Conservation (phyloP, 2,888 invertebrate species). For the Apotomis capreana region DNA sequence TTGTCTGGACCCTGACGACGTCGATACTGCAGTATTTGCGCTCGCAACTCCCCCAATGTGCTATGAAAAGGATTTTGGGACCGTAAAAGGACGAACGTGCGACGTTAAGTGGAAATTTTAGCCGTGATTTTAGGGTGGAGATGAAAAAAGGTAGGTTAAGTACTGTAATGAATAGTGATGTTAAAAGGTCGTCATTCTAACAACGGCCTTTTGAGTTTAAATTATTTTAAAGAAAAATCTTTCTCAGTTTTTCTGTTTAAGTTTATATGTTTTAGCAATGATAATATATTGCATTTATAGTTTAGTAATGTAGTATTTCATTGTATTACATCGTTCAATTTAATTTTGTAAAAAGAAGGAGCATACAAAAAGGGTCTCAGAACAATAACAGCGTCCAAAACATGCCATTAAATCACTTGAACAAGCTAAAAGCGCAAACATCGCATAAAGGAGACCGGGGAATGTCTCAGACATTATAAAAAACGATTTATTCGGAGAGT, state of each 20-base stretch:
- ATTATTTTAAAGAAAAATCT: neutral
- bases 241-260: neutral
- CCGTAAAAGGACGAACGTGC: conserved; percentile 56
- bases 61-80: conserved; percentile 55
- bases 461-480: conserved; percentile 76
- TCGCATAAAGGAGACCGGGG: conserved; percentile 80
- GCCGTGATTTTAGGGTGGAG: conserved; percentile 32
- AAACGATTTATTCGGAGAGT: conserved; percentile 77
- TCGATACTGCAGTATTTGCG: conserved; percentile 62
- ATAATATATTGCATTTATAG: no score
- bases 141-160: conserved; percentile 11
- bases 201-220: neutral
- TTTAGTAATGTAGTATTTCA: no score
- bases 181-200: neutral
- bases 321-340: no score
- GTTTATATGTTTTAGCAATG: no score
- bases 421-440: conserved; percentile 74
- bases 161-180: conserved; percentile 21
- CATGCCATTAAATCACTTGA: conserved; percentile 73
- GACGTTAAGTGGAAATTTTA: conserved; percentile 32
- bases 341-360: neutral
- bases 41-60: conserved; percentile 55
- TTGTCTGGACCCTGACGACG: conserved; percentile 77
- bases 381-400: conserved; percentile 62
- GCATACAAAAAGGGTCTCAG: conserved; percentile 10